phyloP scores from a whole-genome alignment of 2,797 vertebrate genomes.

The Manis javanica region DNA sequence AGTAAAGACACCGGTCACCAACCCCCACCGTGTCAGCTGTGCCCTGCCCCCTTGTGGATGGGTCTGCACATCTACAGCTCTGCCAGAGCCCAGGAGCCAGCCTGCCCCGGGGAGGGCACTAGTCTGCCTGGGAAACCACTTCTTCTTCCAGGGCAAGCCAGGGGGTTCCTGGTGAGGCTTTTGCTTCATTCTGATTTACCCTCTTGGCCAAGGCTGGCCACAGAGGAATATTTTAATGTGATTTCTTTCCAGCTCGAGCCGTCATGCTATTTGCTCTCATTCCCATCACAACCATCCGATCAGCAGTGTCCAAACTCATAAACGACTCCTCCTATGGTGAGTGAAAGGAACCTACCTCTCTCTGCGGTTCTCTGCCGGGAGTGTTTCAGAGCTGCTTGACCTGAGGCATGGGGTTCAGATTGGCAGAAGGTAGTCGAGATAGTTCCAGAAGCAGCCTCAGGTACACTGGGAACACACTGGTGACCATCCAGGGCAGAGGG shows the following conservation, averaged over 20 bases:
- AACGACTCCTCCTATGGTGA: constrained; percentile 92
- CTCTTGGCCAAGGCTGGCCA: neutral
- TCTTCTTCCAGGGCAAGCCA: neutral
- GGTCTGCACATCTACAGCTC: neutral
- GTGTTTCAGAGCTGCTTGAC: neutral
- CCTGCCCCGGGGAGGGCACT: fast-evolving
- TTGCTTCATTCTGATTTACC: neutral
- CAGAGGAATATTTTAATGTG: neutral
- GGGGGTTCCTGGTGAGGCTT: neutral
- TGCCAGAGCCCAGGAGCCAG: neutral
- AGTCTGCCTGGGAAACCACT: neutral
- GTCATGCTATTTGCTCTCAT: constrained; percentile 95
- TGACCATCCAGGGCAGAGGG: neutral
- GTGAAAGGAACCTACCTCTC: constrained; percentile 40
- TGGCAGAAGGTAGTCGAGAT: neutral
- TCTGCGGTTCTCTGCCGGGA: neutral
- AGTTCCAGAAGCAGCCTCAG: neutral
- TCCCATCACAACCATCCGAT: constrained; percentile 95
- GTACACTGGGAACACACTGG: neutral
- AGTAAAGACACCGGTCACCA: neutral
- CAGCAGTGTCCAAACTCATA: constrained; percentile 94
- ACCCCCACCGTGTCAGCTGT: neutral
- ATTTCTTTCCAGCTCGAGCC: constrained; percentile 90
- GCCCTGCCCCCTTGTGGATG: neutral
- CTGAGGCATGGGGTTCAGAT: neutral